phyloP scores from a whole-genome alignment of 1,140 invertebrate genomes.

The Ericerus pela region DNA sequence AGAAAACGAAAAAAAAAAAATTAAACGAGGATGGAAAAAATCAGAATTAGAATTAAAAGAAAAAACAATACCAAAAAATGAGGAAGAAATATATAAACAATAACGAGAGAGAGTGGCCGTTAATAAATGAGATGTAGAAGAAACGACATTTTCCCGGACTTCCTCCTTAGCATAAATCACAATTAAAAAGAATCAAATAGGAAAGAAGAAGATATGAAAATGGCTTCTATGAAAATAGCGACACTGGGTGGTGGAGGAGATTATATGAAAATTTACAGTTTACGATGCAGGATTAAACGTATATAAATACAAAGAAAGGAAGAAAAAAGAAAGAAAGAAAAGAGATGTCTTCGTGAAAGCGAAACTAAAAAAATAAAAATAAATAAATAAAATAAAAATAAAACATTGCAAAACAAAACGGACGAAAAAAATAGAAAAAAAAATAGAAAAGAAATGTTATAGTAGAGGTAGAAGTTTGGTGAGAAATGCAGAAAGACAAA shows the following conservation, averaged over 20 bases:
- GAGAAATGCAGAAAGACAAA: no score
- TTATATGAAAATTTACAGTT: constrained; percentile 12
- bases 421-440: constrained; percentile 10
- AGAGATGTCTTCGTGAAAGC: constrained; percentile 7
- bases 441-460: constrained; percentile 8
- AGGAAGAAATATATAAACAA: constrained; percentile 4
- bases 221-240: constrained; percentile 1
- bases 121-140: constrained; percentile 11
- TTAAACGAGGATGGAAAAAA: neutral
- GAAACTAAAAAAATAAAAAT: constrained; percentile 5
- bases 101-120: constrained; percentile 11
- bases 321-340: neutral
- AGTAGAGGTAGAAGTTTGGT: no score
- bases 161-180: constrained; percentile 12
- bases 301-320: constrained; percentile 9
- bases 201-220: constrained; percentile 11
- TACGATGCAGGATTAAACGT: constrained; percentile 12
- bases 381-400: constrained; percentile 10
- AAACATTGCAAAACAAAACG: constrained; percentile 9
- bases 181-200: constrained; percentile 12
- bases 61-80: neutral
- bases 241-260: constrained; percentile 2
- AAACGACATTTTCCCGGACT: constrained; percentile 9
- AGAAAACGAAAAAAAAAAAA: neutral
- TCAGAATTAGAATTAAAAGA: neutral